Base-by-base conservation (phyloP, 2,888 invertebrate species). In the Alloscopus bannaensis region DNA sequence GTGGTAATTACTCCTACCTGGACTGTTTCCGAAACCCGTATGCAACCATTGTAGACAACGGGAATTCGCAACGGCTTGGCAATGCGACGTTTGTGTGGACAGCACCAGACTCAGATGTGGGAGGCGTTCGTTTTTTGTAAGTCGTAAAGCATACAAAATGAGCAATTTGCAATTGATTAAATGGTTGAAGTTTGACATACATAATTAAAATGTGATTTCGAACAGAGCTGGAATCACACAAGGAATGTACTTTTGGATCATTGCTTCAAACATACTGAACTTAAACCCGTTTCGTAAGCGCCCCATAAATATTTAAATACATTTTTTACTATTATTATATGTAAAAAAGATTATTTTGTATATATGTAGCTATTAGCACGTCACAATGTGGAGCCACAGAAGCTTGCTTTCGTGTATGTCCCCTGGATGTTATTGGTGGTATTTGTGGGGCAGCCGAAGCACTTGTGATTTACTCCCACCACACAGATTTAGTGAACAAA, bases 261-360 rank as follows among this genome's bases (percentile, higher is more conserved):
- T 84, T 42, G 83, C 81, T 6, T 84, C 84, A 2, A 77, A 75
- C 59, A 81, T 81, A 22, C 69, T 86, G 8, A 60, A 79, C n/a
- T 86, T 84, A 66, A 86, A 86, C 36, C 86, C 86, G 8, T 86
- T 84, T 47, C 86, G 86, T 86, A 83, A 84, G 85, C 55, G 0
- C 42, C 40, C 62, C 18, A 16, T n/a, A n/a, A n/a, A n/a, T n/a
- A n/a, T n/a, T n/a, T n/a, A n/a, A n/a, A n/a, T n/a, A n/a, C n/a
- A n/a, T n/a, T n/a, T n/a, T n/a, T n/a, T n/a, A n/a, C n/a, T n/a
- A n/a, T n/a, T n/a, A n/a, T n/a, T n/a, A n/a, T n/a, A n/a, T n/a
- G n/a, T 47, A 13, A 47, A 47, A 47, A 47, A 65, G 6, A 45
- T 42, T 29, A 71, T 64, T 24, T 40, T 31, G 1, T 62, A 55